Evolutionary conservation across 2,797 vertebrate genomes (phyloP).

Genomic region (Spinus olivaceus): DNA sequence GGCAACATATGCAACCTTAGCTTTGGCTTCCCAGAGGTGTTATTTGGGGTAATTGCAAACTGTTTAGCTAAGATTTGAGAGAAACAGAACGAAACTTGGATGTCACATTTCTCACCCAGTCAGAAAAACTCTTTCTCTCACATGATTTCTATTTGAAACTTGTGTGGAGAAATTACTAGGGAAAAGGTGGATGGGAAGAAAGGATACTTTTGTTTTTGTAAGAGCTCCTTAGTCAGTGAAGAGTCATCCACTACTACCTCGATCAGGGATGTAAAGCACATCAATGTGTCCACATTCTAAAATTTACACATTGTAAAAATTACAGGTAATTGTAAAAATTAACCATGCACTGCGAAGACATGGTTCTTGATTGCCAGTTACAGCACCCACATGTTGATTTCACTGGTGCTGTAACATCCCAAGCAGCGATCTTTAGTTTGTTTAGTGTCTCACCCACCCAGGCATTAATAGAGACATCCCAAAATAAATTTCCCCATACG

Average conservation of each 20-base stretch:
- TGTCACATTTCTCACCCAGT: neutral
- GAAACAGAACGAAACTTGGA: neutral
- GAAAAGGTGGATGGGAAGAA: neutral
- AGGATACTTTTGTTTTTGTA: neutral
- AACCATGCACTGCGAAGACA: neutral
- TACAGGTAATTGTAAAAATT: too few relatives aligned
- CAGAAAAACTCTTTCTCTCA: neutral
- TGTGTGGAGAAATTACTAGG: neutral
- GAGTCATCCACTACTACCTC: neutral
- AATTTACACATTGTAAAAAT: neutral
- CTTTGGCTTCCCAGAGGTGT: constrained; percentile 31
- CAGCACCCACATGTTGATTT: neutral
- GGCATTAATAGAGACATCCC: neutral
- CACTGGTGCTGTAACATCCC: neutral
- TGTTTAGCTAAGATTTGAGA: constrained; percentile 1
- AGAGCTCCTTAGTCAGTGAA: neutral
- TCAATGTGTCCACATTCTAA: neutral
- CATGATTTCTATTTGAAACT: neutral
- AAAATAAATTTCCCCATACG: neutral
- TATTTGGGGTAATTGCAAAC: neutral
- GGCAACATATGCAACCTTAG: neutral
- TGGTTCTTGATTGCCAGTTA: neutral
- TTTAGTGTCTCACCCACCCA: neutral
- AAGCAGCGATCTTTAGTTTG: neutral
- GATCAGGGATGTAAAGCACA: neutral